Conservation (phyloP, 2,113 vertebrate genomes). For the Cinclus mexicanus region DNA sequence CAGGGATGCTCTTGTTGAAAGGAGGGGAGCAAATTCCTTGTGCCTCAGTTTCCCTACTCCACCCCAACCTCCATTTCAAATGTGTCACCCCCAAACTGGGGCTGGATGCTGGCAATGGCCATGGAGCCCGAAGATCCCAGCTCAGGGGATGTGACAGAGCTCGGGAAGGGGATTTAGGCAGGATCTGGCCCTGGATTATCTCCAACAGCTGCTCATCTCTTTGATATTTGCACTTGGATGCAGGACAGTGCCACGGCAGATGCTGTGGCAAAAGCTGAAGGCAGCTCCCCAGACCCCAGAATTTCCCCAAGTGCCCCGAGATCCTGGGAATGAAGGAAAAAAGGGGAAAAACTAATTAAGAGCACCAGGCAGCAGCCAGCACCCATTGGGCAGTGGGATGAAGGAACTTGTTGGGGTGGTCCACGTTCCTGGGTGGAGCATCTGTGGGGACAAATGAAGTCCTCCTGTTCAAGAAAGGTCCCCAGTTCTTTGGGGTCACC, state of each 20-base stretch:
- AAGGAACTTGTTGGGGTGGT: not conserved
- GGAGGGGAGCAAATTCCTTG: accelerated
- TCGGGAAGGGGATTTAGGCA: not conserved
- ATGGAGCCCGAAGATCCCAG: accelerated
- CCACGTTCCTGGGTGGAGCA: not conserved
- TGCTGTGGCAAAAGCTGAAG: not conserved
- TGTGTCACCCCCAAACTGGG: not conserved
- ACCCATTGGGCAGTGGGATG: accelerated
- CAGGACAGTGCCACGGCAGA: not conserved
- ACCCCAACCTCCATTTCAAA: not conserved
- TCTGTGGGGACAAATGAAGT: accelerated
- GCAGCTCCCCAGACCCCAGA: not conserved
- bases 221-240: not conserved
- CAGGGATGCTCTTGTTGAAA: not conserved
- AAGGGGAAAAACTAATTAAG: not conserved
- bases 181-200: not conserved
- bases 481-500: not conserved
- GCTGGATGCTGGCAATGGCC: not conserved
- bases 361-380: not conserved
- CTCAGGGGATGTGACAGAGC: not conserved
- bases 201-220: not conserved
- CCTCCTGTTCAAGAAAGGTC: not conserved
- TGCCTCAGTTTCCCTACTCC: not conserved
- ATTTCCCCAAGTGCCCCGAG: accelerated
- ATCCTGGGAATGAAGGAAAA: not conserved